Evolutionary conservation across 2,113 vertebrate genomes (phyloP), one percentile per base, ranked within the genome.

Genomic region (Syrrhaptes paradoxus): DNA sequence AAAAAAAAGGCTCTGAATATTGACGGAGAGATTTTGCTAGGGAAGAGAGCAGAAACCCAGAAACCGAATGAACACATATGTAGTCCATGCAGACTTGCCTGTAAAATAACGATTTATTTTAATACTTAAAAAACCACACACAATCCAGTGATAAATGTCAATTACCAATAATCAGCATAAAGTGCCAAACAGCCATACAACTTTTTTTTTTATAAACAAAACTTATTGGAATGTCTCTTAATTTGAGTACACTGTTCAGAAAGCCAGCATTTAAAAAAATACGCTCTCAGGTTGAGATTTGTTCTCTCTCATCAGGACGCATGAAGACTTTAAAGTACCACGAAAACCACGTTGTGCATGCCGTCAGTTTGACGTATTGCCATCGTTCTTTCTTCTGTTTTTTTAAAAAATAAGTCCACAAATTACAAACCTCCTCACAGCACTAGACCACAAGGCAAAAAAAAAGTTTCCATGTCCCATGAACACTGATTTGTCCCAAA

Each of bases 121-220:
- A 97, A 98, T 99, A 98, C 98, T 98, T 98, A 97, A 98, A 95
- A 97, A 97, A 95, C 97, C 97, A 97, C 97, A 96, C 97, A 92
- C 95, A 97, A 99, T 99, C 99, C 99, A 99, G 99, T 99, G 99
- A 99, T 99, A 99, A 98, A 99, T 99, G 99, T 98, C 98, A 98
- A 98, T 99, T 99, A 99, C 98, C 98, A 98, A 99, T 98, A 98
- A 99, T 99, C 98, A 99, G 98, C 98, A 98, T 99, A 99, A 99
- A 99, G 99, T 99, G 99, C 99, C 99, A 99, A 99, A 99, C 99
- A 99, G 99, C 98, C 98, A 98, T 98, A 97, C 97, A 98, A 97
- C 96, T 84, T 95, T 85, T 88, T 95, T 97, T 98, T 98, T 98
- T 97, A 98, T 98, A 98, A 97, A 97, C 96, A 97, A 89, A 87